Evolutionary conservation across 2,888 invertebrate species (phyloP).

Genomic region (Rhamnusium bicolor): DNA sequence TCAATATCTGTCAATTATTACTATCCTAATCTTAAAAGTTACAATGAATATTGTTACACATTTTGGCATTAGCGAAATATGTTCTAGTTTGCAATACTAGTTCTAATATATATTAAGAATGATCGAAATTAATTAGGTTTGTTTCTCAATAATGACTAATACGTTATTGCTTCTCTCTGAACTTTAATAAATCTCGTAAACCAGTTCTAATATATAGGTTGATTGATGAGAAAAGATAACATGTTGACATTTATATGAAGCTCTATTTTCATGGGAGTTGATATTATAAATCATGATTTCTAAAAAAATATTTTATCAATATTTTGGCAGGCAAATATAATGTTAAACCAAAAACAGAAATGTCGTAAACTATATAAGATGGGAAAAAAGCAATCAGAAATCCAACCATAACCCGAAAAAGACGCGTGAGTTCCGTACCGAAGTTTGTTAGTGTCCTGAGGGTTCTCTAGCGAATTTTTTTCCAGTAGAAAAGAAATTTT

Average conservation of each 20-base stretch:
- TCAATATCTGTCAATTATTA: neutral
- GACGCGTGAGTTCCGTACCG: too few relatives aligned
- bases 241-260: neutral
- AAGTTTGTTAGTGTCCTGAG: too few relatives aligned
- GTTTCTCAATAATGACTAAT: slow-evolving; percentile 6
- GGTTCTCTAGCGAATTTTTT: too few relatives aligned
- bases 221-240: neutral
- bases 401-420: too few relatives aligned
- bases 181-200: neutral
- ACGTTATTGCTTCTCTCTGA: neutral
- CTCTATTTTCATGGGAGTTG: neutral
- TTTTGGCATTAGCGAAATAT: neutral
- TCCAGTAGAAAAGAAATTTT: too few relatives aligned
- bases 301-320: too few relatives aligned
- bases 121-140: neutral
- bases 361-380: too few relatives aligned
- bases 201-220: neutral
- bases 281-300: neutral
- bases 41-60: neutral
- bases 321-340: too few relatives aligned
- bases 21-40: neutral
- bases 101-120: neutral
- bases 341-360: too few relatives aligned
- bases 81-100: neutral
- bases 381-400: too few relatives aligned